Conservation (phyloP, 2,113 vertebrate species). For the Lethenteron reissneri region DNA sequence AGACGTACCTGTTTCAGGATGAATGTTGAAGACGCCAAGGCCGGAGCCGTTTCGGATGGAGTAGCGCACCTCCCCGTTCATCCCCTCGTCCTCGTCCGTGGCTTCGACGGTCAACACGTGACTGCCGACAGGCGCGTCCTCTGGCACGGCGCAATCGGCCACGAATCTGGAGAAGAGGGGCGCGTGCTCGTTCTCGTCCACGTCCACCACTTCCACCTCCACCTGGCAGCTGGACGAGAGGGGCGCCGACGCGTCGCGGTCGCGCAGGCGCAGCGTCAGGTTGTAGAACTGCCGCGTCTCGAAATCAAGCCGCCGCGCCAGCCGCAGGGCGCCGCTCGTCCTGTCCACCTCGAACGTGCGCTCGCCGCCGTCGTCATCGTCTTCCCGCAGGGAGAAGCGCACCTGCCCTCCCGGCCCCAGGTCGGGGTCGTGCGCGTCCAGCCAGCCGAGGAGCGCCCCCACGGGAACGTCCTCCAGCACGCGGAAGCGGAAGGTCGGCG, state of each 20-base stretch:
- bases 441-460: conserved; percentile 64
- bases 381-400: conserved; percentile 60
- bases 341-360: conserved; percentile 79
- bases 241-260: conserved; percentile 68
- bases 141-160: conserved; percentile 62
- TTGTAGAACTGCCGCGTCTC: conserved; percentile 73
- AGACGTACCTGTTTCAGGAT: conserved; percentile 71
- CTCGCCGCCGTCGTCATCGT: conserved; percentile 25
- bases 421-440: conserved; percentile 73
- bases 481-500: conserved; percentile 58
- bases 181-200: conserved; percentile 71
- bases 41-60: conserved; percentile 85
- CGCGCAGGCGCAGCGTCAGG: conserved; percentile 63
- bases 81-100: conserved; percentile 55
- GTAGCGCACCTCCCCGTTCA: conserved; percentile 65
- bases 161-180: conserved; percentile 56
- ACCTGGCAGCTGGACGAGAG: conserved; percentile 66
- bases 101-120: conserved; percentile 61
- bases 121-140: conserved; percentile 50
- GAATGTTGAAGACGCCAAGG: conserved; percentile 63
- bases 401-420: conserved; percentile 66
- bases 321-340: conserved; percentile 60
- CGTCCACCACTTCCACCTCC: conserved; percentile 67
- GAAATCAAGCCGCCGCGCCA: conserved; percentile 62
- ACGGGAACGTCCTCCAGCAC: conserved; percentile 76